Evolutionary conservation across 2,888 invertebrate species (phyloP).

Genomic region (Bembecia ichneumoniformis): DNA sequence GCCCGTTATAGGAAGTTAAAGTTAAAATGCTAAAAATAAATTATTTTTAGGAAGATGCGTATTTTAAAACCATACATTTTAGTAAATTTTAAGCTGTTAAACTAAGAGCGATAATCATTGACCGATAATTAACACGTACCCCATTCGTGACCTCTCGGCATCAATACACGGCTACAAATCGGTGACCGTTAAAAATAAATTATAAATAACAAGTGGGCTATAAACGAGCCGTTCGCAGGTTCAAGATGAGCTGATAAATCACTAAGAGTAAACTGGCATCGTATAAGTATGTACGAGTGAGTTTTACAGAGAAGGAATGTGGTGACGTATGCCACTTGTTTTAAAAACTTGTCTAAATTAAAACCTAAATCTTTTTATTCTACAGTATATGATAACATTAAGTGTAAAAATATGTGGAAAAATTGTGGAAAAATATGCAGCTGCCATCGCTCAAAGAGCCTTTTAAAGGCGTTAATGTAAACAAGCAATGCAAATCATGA

Average conservation of each 20-base stretch:
- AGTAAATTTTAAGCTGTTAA: constrained; percentile 2
- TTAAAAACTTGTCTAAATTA: no score
- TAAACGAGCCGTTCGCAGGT: constrained; percentile 68
- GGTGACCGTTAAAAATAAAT: constrained; percentile 70
- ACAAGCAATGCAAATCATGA: constrained; percentile 41
- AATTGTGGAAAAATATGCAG: no score
- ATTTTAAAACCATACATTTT: no score
- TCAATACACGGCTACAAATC: constrained; percentile 47
- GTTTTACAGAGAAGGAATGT: constrained; percentile 53
- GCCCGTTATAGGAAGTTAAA: no score
- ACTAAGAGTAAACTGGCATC: constrained; percentile 22
- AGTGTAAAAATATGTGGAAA: no score
- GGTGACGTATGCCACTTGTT: constrained; percentile 23
- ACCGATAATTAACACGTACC: constrained; percentile 30
- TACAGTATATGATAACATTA: no score
- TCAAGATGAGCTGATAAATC: constrained; percentile 68
- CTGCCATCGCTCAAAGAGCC: background rate
- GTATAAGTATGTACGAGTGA: constrained; percentile 14
- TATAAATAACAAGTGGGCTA: constrained; percentile 70
- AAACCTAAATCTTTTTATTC: no score
- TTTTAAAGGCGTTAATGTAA: constrained; percentile 41
- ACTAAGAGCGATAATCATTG: constrained; percentile 16
- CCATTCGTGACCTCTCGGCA: constrained; percentile 23
- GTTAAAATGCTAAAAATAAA: no score
- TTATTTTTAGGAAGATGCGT: no score